Evolutionary conservation across 2,797 vertebrate species (phyloP).

Genomic region (Etheostoma nigrum): DNA sequence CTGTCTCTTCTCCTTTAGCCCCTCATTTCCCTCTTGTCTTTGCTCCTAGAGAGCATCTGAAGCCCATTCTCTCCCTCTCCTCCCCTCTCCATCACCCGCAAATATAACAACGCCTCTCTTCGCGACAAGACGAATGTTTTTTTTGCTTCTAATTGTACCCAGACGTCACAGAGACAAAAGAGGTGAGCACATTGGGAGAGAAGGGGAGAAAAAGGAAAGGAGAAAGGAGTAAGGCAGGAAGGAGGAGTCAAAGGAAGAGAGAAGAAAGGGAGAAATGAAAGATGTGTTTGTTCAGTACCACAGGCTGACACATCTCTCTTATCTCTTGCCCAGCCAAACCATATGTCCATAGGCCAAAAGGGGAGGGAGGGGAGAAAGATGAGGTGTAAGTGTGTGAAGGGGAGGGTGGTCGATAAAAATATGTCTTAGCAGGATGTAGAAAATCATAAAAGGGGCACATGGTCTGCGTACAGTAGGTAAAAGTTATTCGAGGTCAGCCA

Average conservation of each 20-base stretch:
- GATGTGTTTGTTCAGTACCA: slow-evolving; percentile 80
- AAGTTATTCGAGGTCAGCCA: slow-evolving; percentile 67
- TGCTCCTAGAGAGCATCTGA: slow-evolving; percentile 74
- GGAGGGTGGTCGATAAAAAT: slow-evolving; percentile 37
- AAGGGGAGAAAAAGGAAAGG: slow-evolving; percentile 19
- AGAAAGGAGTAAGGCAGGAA: slow-evolving; percentile 32
- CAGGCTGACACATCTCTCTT: slow-evolving; percentile 80
- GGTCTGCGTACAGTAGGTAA: slow-evolving; percentile 42
- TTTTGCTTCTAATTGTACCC: slow-evolving; percentile 76
- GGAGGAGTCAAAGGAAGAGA: slow-evolving; percentile 59
- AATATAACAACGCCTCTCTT: slow-evolving; percentile 66
- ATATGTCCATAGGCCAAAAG: slow-evolving; percentile 71
- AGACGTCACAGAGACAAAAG: slow-evolving; percentile 69
- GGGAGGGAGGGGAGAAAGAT: slow-evolving; percentile 50
- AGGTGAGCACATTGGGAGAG: slow-evolving; percentile 63
- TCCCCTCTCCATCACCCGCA: slow-evolving; percentile 74
- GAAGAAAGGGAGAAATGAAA: slow-evolving; percentile 74
- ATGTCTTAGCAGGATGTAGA: slow-evolving; percentile 41
- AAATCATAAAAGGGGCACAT: slow-evolving; percentile 47
- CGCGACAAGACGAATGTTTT: slow-evolving; percentile 64
- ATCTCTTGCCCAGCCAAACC: slow-evolving; percentile 82
- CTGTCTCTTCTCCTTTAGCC: slow-evolving; percentile 70
- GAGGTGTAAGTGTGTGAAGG: slow-evolving; percentile 65
- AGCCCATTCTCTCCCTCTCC: slow-evolving; percentile 72
- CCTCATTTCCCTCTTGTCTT: slow-evolving; percentile 36